A percentile compares a stretch with the other conserved stretches of the same genome.
phyloP scores from a whole-genome alignment of 2,113 vertebrate genomes.

The Caloenas nicobarica region DNA sequence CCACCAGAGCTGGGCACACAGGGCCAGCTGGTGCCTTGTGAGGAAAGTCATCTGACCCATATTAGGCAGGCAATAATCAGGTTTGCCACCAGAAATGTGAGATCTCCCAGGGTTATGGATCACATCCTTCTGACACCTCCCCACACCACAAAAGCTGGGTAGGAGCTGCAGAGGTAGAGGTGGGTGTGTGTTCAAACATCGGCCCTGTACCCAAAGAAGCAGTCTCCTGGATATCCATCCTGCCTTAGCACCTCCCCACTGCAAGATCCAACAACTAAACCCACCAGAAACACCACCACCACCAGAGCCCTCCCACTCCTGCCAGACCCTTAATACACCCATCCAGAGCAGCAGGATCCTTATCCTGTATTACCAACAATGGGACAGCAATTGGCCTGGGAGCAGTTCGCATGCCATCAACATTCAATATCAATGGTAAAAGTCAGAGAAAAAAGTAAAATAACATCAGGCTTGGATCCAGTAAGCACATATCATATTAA shows the following conservation, averaged over 20 bases:
- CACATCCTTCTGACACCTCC: neutral
- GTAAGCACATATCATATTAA: neutral
- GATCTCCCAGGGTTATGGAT: neutral
- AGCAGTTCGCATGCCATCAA: neutral
- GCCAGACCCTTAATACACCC: accelerated
- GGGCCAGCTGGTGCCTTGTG: neutral
- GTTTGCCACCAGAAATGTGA: neutral
- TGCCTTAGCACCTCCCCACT: neutral
- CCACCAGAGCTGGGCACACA: accelerated
- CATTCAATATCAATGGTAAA: neutral
- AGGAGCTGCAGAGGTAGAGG: neutral
- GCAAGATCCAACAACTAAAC: neutral
- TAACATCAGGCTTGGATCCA: neutral
- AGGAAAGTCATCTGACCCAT: neutral
- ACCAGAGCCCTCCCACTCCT: neutral
- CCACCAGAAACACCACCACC: neutral
- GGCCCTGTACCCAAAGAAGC: neutral
- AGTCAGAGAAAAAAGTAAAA: neutral
- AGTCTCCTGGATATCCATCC: neutral
- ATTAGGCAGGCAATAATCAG: neutral
- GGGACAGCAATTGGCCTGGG: neutral
- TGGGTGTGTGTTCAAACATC: accelerated
- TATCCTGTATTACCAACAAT: neutral
- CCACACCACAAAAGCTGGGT: accelerated
- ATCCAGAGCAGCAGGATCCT: neutral